phyloP scores from a whole-genome alignment of 1,140 invertebrate species.

The Papilio polytes region DNA sequence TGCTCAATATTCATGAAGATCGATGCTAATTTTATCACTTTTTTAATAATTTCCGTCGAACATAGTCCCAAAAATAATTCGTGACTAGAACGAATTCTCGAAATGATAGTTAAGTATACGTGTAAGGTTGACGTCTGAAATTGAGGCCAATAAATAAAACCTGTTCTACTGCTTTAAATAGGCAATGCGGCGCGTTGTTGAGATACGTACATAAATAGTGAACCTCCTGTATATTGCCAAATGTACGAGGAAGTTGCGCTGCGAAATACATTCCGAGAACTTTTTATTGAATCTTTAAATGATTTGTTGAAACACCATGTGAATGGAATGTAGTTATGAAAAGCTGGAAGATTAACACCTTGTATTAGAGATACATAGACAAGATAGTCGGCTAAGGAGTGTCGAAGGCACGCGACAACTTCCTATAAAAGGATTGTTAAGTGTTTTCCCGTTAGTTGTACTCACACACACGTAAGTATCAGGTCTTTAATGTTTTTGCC shows the following conservation, averaged over 20 bases:
- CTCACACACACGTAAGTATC: not conserved
- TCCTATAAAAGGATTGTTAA: conserved; percentile 61
- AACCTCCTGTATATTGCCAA: conserved; percentile 55
- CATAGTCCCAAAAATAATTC: conserved; percentile 3
- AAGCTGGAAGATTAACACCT: conserved; percentile 5
- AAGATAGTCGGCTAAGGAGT: conserved; percentile 55
- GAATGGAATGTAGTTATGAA: conserved; percentile 31
- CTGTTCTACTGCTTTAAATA: conserved; percentile 24
- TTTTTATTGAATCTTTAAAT: conserved; percentile 43
- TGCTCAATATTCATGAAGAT: not conserved
- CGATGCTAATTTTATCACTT: not conserved
- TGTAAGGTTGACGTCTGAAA: conserved; percentile 24
- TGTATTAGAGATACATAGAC: conserved; percentile 42
- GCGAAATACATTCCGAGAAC: conserved; percentile 55
- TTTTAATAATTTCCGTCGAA: not conserved
- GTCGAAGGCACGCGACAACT: conserved; percentile 48
- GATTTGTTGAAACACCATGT: conserved; percentile 31
- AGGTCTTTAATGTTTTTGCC: conserved; percentile 14
- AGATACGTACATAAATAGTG: conserved; percentile 57
- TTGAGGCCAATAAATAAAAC: conserved; percentile 51
- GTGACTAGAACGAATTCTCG: conserved; percentile 20
- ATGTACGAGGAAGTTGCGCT: conserved; percentile 59
- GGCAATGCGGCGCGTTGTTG: conserved; percentile 48
- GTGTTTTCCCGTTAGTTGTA: conserved; percentile 56
- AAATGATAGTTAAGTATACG: conserved; percentile 18